A percentile compares a stretch with the other conserved stretches of the same genome.
Conservation (phyloP, 2,113 vertebrate species). For the Addax nasomaculatus region DNA sequence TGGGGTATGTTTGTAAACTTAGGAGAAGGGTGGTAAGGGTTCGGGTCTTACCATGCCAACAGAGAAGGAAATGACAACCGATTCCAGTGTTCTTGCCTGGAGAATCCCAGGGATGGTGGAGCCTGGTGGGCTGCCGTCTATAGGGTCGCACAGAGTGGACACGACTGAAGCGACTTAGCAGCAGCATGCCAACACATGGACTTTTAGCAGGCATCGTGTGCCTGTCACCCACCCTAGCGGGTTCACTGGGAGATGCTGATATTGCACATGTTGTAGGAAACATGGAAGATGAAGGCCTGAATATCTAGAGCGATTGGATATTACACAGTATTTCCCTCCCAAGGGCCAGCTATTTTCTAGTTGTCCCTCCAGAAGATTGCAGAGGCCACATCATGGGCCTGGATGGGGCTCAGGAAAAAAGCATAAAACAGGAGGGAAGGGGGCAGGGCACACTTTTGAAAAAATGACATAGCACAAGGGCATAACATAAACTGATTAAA, state of each 20-base stretch:
- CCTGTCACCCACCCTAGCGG: accelerated
- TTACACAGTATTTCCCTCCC: neutral
- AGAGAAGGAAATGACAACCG: too few relatives aligned
- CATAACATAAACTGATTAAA: neutral
- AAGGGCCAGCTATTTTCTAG: neutral
- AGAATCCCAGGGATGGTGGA: too few relatives aligned
- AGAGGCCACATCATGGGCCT: neutral
- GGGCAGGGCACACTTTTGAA: neutral
- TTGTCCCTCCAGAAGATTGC: neutral
- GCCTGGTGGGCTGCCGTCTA: too few relatives aligned
- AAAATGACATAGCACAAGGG: neutral
- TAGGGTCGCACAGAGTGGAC: too few relatives aligned
- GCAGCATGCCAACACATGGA: neutral
- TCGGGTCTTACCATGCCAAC: neutral
- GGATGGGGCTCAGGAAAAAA: neutral
- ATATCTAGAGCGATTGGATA: neutral
- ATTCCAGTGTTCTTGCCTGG: too few relatives aligned
- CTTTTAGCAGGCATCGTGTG: neutral
- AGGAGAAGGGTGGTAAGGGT: neutral
- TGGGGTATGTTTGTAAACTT: neutral
- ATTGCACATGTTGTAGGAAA: neutral
- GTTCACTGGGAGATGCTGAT: neutral
- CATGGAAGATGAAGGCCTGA: neutral
- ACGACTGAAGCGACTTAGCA: too few relatives aligned
- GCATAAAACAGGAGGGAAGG: neutral